A percentile compares a stretch with the other conserved stretches of the same genome.
These are phyloP conservation scores for Dipodomys merriami DNA, from an alignment of 2,113 vertebrate species.

Conservation along the genomic window DNA sequence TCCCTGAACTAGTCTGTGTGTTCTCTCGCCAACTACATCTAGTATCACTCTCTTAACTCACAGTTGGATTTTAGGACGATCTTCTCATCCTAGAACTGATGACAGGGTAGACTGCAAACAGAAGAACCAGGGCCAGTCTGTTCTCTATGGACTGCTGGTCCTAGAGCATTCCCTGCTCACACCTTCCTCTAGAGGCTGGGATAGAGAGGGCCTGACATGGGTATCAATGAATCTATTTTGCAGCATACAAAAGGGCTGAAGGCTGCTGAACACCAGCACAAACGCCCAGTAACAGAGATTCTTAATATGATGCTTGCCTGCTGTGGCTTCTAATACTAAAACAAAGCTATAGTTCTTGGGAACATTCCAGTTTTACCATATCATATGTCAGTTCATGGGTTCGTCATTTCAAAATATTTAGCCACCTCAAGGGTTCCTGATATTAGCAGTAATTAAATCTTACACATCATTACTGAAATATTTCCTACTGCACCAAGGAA, in stretches of 20 bases:
- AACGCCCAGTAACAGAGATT: background rate
- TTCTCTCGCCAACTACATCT: conserved; percentile 70
- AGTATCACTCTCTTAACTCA: conserved; percentile 42
- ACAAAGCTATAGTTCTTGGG: background rate
- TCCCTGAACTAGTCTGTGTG: conserved; percentile 45
- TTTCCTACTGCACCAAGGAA: background rate
- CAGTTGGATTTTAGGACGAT: conserved; percentile 57
- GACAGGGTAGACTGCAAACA: conserved; percentile 63
- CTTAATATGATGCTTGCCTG: background rate
- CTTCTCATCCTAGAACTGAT: conserved; percentile 52
- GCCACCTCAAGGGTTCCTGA: background rate
- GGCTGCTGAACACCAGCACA: background rate
- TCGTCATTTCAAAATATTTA: conserved; percentile 34
- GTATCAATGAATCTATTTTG: background rate
- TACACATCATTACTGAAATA: background rate
- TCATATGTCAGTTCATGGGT: background rate
- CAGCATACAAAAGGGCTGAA: conserved; percentile 25
- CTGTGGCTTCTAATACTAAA: conserved; percentile 30
- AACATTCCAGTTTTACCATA: background rate
- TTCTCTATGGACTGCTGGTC: background rate
- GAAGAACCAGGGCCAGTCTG: background rate
- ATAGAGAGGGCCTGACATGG: background rate
- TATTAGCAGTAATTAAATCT: conserved; percentile 37
- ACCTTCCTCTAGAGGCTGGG: background rate
- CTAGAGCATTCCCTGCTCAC: background rate